Percentiles rank a stretch among this genome's conserved stretches.
Evolutionary conservation across 2,113 vertebrate species (phyloP).

Genomic region (Fregata magnificens): DNA sequence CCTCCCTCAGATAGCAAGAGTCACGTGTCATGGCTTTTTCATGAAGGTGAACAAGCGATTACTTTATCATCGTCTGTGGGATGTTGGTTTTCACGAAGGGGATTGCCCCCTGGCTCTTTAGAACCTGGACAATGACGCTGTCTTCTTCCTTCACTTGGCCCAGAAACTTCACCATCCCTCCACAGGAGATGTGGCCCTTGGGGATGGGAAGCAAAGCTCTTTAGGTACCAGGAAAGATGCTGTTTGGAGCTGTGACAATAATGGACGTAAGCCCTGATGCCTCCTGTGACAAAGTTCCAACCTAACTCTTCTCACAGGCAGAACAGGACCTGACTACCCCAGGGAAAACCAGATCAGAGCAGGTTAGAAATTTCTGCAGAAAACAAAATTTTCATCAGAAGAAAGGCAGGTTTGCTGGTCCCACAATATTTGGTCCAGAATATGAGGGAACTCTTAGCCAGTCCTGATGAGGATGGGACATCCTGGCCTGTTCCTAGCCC

Average conservation of each 20-base stretch:
- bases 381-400: background rate
- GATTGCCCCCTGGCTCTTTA: constrained; percentile 88
- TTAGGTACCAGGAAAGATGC: background rate
- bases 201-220: background rate
- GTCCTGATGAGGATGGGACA: background rate
- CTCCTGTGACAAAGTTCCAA: background rate
- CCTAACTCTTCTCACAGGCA: background rate
- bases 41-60: background rate
- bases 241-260: background rate
- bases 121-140: constrained; percentile 83
- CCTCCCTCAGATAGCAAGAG: background rate
- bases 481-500: background rate
- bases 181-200: constrained; percentile 79
- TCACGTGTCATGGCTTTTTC: background rate
- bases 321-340: background rate
- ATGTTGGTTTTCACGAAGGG: constrained; percentile 91
- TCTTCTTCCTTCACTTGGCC: constrained; percentile 70
- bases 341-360: background rate
- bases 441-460: background rate
- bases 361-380: background rate
- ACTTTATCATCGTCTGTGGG: constrained; percentile 86
- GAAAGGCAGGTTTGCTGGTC: background rate
- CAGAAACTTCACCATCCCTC: constrained; percentile 77
- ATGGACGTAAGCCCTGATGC: background rate
- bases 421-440: background rate